phyloP scores from a whole-genome alignment of 2,797 vertebrate species.

The Hephaestus fuliginosus region DNA sequence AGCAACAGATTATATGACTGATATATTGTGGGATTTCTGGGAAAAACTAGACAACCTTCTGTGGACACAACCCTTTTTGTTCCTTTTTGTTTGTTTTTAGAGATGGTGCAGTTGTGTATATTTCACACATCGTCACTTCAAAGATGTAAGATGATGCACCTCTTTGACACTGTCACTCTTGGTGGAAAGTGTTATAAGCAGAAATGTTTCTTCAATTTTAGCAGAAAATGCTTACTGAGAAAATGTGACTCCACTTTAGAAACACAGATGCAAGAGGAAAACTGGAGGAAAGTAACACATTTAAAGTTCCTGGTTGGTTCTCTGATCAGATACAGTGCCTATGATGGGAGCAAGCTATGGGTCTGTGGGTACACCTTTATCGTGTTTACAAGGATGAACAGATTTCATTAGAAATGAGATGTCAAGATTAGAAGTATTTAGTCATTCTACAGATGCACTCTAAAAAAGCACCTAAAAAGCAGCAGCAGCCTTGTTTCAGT shows the following conservation, averaged over 20 bases:
- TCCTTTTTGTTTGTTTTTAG: not conserved
- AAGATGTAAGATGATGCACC: not conserved
- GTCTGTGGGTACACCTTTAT: not conserved
- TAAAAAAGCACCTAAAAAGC: not conserved
- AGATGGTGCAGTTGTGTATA: no score
- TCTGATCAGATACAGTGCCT: not conserved
- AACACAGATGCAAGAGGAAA: not conserved
- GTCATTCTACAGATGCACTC: not conserved
- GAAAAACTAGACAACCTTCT: not conserved
- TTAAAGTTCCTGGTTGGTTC: not conserved
- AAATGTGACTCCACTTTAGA: not conserved
- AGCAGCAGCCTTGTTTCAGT: not conserved
- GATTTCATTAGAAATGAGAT: slow-evolving; percentile 9
- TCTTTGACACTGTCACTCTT: not conserved
- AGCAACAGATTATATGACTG: not conserved
- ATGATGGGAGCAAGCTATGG: not conserved
- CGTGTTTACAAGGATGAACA: not conserved
- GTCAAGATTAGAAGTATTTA: not conserved
- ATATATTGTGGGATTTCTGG: not conserved
- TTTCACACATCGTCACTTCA: not conserved
- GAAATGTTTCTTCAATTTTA: not conserved
- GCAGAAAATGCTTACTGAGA: not conserved
- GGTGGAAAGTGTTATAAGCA: no score
- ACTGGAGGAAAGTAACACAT: not conserved
- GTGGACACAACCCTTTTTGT: not conserved